Evolutionary conservation across 2,888 invertebrate species (phyloP).

Genomic region (Actias luna): DNA sequence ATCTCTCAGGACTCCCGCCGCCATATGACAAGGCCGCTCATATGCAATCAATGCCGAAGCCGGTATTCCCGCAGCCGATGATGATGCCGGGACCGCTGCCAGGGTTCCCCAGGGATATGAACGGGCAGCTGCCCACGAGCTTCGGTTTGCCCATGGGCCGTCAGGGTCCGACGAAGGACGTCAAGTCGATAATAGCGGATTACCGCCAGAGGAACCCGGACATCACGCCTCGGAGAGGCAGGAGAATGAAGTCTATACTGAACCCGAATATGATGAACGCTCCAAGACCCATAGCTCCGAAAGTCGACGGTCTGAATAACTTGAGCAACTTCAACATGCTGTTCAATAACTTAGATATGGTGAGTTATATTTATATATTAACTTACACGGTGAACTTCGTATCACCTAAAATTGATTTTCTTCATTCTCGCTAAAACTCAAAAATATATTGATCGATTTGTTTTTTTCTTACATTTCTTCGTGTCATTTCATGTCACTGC

Average conservation of each 20-base stretch:
- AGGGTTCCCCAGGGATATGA: slow-evolving; percentile 74
- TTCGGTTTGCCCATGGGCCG: slow-evolving; percentile 82
- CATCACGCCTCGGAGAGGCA: slow-evolving; percentile 85
- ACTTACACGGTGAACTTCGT: too few relatives aligned
- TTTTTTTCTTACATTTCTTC: too few relatives aligned
- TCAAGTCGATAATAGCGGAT: slow-evolving; percentile 91
- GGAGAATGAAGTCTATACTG: slow-evolving; percentile 81
- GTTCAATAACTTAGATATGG: slow-evolving; percentile 77
- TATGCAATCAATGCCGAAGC: slow-evolving; percentile 69
- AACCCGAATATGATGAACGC: slow-evolving; percentile 73
- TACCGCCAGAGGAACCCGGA: slow-evolving; percentile 90
- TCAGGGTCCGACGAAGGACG: slow-evolving; percentile 90
- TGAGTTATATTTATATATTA: slow-evolving; percentile 49
- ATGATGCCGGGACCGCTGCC: slow-evolving; percentile 68
- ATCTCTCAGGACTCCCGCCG: slow-evolving; percentile 68
- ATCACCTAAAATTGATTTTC: too few relatives aligned
- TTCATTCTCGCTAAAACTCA: too few relatives aligned
- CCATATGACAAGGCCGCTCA: slow-evolving; percentile 74
- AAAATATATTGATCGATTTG: too few relatives aligned
- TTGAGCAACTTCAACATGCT: slow-evolving; percentile 66
- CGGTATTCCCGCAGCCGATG: slow-evolving; percentile 65
- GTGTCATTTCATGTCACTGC: too few relatives aligned
- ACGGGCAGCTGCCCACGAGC: slow-evolving; percentile 81
- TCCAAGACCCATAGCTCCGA: slow-evolving; percentile 71
- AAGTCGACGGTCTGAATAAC: slow-evolving; percentile 57